phyloP scores from a whole-genome alignment of 2,113 vertebrate genomes.

The Chloropsis hardwickii region DNA sequence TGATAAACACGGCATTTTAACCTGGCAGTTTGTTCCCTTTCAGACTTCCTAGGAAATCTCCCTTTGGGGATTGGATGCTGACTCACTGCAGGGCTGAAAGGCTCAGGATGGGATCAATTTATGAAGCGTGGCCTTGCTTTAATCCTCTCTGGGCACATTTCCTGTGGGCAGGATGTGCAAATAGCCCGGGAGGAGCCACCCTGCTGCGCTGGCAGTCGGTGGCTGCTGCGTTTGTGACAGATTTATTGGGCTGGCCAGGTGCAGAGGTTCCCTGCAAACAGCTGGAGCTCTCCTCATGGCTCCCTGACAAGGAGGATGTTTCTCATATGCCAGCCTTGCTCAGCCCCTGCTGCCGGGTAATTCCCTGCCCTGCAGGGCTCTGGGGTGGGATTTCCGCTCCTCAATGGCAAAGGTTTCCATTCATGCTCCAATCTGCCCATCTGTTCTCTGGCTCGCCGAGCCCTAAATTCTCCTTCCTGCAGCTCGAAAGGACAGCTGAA shows the following conservation, averaged over 20 bases:
- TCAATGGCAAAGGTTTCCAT: neutral
- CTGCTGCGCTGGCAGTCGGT: neutral
- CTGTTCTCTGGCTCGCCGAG: neutral
- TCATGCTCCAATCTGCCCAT: neutral
- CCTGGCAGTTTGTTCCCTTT: neutral
- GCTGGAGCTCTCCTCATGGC: neutral
- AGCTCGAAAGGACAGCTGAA: neutral
- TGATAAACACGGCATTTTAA: neutral
- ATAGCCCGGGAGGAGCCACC: neutral
- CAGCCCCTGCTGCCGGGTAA: neutral
- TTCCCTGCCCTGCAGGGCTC: neutral
- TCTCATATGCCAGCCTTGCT: neutral
- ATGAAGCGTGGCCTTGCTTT: neutral
- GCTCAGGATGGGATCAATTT: neutral
- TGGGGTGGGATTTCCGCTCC: neutral
- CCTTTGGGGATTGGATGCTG: neutral
- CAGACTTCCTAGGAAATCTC: neutral
- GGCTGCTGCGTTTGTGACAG: neutral
- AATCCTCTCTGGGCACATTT: neutral
- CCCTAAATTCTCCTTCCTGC: neutral
- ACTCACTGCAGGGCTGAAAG: neutral
- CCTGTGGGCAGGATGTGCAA: neutral
- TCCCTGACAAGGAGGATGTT: neutral
- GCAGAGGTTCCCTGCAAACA: conserved; percentile 6
- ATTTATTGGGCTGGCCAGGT: neutral